A percentile compares a stretch with the other conserved stretches of the same genome.
Conservation (phyloP, 2,888 invertebrate genomes). For the Drosophila robusta region DNA sequence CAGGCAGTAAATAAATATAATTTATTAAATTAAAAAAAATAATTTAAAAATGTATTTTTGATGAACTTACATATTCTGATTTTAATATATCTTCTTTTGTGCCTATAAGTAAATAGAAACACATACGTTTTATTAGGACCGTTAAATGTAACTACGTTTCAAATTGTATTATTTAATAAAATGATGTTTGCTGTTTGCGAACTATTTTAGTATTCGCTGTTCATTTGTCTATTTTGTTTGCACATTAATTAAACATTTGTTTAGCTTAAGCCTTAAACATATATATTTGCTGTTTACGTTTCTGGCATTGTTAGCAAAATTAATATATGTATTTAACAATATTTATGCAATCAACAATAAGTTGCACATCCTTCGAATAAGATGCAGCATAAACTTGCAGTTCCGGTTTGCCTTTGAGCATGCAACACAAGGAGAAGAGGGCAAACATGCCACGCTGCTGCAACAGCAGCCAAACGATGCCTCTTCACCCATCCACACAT, state of each 20-base stretch:
- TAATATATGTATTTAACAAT: not conserved
- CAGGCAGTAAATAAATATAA: too few relatives aligned
- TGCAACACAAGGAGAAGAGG: conserved; percentile 25
- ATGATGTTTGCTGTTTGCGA: too few relatives aligned
- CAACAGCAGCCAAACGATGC: conserved; percentile 25
- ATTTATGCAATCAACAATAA: conserved; percentile 38
- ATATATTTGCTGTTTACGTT: not conserved
- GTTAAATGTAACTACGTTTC: too few relatives aligned
- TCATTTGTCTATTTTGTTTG: too few relatives aligned
- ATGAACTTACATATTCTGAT: too few relatives aligned
- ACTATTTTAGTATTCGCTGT: too few relatives aligned
- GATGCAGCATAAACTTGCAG: conserved; percentile 57
- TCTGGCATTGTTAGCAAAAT: not conserved
- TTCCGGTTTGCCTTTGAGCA: conserved; percentile 66
- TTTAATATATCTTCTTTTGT: too few relatives aligned
- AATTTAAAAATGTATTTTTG: too few relatives aligned
- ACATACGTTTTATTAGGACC: too few relatives aligned
- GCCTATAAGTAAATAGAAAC: too few relatives aligned
- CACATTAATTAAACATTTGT: not conserved
- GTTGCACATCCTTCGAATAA: conserved; percentile 45
- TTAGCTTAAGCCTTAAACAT: not conserved
- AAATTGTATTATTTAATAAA: too few relatives aligned
- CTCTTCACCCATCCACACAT: conserved; percentile 20
- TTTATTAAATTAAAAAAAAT: not conserved
- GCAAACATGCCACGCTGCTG: conserved; percentile 28